Percentiles rank a stretch among this genome's conserved stretches.
phyloP scores from a whole-genome alignment of 2,888 invertebrate species.

The Tuta absoluta region DNA sequence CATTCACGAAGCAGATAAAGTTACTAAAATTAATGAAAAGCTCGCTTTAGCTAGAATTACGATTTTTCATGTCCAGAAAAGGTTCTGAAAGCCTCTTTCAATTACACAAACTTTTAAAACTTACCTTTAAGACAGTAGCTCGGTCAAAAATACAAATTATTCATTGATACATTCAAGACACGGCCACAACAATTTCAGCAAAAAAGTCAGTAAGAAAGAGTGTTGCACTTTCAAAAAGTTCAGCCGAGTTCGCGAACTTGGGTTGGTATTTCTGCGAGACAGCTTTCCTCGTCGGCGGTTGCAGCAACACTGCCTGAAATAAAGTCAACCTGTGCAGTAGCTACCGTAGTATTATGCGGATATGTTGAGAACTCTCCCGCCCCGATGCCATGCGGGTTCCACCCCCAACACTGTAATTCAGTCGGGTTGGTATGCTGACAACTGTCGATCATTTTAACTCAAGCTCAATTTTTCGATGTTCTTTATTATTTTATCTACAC shows the following conservation, averaged over 20 bases:
- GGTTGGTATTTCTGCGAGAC: constrained; percentile 37
- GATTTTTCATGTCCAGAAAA: constrained; percentile 34
- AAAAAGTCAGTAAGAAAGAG: background rate
- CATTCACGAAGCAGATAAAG: constrained; percentile 20
- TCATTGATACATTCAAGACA: background rate
- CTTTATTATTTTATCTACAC: background rate
- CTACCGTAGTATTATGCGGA: constrained; percentile 70
- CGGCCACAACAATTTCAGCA: background rate
- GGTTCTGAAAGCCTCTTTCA: constrained; percentile 24
- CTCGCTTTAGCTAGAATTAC: constrained; percentile 28
- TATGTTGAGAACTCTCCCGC: constrained; percentile 33
- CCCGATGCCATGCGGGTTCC: constrained; percentile 20
- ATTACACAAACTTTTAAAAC: constrained; percentile 19
- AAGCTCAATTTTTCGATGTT: background rate
- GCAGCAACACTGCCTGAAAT: constrained; percentile 56
- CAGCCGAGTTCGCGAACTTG: constrained; percentile 1
- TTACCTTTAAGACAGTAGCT: constrained; percentile 1
- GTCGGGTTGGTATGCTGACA: constrained; percentile 4
- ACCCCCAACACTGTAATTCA: constrained; percentile 20
- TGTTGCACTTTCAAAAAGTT: constrained; percentile 19
- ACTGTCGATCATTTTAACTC: too few species aligned
- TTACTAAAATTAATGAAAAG: constrained; percentile 31
- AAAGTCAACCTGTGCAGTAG: constrained; percentile 44
- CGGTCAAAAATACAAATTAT: background rate
- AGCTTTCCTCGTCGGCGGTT: constrained; percentile 45